Evolutionary conservation across 1,140 invertebrate genomes (phyloP).

Genomic region (Microplitis mediator): DNA sequence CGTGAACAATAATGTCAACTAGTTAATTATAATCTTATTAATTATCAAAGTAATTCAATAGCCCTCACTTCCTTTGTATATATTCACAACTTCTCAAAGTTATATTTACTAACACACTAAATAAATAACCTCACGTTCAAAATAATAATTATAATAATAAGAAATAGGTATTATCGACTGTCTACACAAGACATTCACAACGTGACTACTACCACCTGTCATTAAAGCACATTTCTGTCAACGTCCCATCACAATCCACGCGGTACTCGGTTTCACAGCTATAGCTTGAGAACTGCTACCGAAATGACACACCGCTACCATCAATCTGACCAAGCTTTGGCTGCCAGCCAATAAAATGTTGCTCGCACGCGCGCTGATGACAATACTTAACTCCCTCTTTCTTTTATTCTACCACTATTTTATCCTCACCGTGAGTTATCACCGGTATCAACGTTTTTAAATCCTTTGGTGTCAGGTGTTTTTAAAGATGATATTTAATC

Average conservation of each 20-base stretch:
- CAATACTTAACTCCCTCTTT: background rate
- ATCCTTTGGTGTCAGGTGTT: no score
- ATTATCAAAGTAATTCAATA: background rate
- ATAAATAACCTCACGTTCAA: background rate
- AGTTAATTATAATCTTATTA: no score
- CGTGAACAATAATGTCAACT: background rate
- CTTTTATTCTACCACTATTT: background rate
- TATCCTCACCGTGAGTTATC: background rate
- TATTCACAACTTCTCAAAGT: background rate
- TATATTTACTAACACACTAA: background rate
- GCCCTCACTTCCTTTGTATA: background rate
- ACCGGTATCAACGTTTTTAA: background rate
- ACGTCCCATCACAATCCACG: background rate
- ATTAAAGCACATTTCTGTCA: background rate
- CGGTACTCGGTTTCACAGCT: background rate
- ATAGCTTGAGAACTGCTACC: background rate
- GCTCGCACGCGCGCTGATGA: background rate
- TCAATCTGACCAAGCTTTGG: constrained; percentile 20
- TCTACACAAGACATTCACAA: background rate
- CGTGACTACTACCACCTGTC: background rate
- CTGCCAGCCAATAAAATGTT: constrained; percentile 26
- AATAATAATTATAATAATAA: no score
- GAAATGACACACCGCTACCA: constrained; percentile 18
- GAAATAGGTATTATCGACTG: background rate
- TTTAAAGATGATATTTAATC: no score